Evolutionary conservation across 2,888 invertebrate genomes (phyloP), one percentile per base, ranked within the genome.

Genomic region (Parelbella ahira): DNA sequence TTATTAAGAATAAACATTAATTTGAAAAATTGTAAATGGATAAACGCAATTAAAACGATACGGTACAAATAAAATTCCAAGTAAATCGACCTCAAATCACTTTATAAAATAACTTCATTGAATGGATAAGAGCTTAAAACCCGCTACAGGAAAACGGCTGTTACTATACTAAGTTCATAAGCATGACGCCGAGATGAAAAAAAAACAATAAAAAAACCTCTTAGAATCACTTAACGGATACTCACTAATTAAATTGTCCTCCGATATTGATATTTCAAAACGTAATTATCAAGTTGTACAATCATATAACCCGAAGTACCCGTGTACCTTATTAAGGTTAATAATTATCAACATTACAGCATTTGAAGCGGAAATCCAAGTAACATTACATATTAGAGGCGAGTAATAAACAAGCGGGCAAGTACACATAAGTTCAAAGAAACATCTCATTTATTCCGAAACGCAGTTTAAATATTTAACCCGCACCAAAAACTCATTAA

Each of bases 401-500:
- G 38, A 12, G 38, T 11, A 19, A 33, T 27, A 33, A 41, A 33
- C 21, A 27, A 34, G 8, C 33, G 6, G 29, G 58, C 48, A 53
- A 58, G 52, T 41, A 29, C 50, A 55, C 63, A 68, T 70, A 51
- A 57, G 49, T 60, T 56, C 55, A 49, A 48, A 50, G 52, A 51
- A 62, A 72, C 70, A 61, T 63, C 67, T 67, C 69, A 70, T 73
- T 69, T 68, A 64, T 69, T 56, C 58, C 56, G 44, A 50, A 50
- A 49, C 53, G 20, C 33, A 60, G 58, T 63, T 60, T 57, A 63
- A 63, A 63, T 63, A 66, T 63, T 65, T 62, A 56, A 62, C 60
- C 59, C 60, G 53, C 53, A 60, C 61, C 61, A 59, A 68, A 68
- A 70, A 58, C 72, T 70, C 71, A 71, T 79, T 74, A 69, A 66